These are phyloP conservation scores for Pipistrellus pipistrellus DNA, from an alignment of 2,797 vertebrate genomes.

Conservation along the genomic window DNA sequence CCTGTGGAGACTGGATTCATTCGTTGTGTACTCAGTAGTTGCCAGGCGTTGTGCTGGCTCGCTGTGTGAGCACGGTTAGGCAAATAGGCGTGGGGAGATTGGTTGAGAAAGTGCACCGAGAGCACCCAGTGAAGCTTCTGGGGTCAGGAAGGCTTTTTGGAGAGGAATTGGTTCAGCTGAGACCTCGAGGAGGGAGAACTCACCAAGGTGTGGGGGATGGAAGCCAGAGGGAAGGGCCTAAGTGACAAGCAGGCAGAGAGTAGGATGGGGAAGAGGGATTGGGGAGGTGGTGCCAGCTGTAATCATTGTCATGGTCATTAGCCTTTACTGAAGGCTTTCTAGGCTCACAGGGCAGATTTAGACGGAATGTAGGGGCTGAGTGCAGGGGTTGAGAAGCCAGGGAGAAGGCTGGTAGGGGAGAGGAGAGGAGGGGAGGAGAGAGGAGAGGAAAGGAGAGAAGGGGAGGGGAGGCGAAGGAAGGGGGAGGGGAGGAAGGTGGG, in stretches of 20 bases:
- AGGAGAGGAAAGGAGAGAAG: neutral
- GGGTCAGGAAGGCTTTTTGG: neutral
- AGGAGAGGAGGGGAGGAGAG: neutral
- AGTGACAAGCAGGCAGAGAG: neutral
- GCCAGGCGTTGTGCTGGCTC: neutral
- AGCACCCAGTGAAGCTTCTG: neutral
- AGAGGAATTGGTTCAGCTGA: constrained; percentile 5
- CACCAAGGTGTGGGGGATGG: neutral
- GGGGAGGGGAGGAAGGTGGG: no score
- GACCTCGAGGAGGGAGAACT: neutral
- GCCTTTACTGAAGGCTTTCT: neutral
- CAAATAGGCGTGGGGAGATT: neutral
- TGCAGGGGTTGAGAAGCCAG: neutral
- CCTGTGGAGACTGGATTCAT: neutral
- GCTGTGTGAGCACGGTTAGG: neutral
- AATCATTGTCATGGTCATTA: rapidly evolving
- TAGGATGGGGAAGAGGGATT: rapidly evolving
- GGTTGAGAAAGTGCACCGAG: neutral
- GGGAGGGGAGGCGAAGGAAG: no score
- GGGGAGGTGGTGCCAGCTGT: neutral
- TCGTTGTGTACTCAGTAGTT: neutral
- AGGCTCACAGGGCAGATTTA: neutral
- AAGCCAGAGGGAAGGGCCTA: neutral
- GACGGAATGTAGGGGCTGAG: neutral
- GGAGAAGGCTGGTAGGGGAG: neutral